Evolutionary conservation across 2,797 vertebrate species (phyloP).

Genomic region (Jordanella pulchra): DNA sequence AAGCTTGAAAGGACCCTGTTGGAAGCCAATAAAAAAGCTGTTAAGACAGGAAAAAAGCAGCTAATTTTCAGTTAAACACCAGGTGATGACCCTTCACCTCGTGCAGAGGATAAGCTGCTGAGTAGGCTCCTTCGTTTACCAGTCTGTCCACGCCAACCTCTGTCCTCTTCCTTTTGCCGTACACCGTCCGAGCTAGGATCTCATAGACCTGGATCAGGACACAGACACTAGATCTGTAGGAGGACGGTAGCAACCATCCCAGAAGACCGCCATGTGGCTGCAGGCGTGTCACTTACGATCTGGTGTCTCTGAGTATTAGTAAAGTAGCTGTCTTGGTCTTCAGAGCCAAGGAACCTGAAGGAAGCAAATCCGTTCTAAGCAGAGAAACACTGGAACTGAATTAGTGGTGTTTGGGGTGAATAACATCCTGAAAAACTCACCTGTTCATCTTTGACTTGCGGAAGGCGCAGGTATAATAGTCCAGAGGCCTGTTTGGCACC

Average conservation of each 20-base stretch:
- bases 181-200: slow-evolving; percentile 78
- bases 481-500: slow-evolving; percentile 79
- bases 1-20: slow-evolving; percentile 78
- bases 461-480: slow-evolving; percentile 83
- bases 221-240: background rate
- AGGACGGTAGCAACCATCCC: background rate
- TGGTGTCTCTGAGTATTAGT: slow-evolving; percentile 81
- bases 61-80: background rate
- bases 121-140: slow-evolving; percentile 78
- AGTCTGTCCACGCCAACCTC: slow-evolving; percentile 82
- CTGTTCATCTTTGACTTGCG: slow-evolving; percentile 80
- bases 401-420: background rate
- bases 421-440: slow-evolving; percentile 43
- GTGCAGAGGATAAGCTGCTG: slow-evolving; percentile 80
- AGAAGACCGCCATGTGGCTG: background rate
- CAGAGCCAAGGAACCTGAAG: slow-evolving; percentile 81
- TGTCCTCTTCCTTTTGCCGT: slow-evolving; percentile 79
- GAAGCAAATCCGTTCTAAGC: background rate
- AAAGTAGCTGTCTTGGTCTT: slow-evolving; percentile 77
- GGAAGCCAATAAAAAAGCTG: background rate
- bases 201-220: slow-evolving; percentile 78
- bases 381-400: background rate
- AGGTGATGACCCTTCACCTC: slow-evolving; percentile 67
- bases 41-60: background rate
- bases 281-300: slow-evolving; percentile 72